Conservation (phyloP, 2,888 invertebrate species). For the Mythimna loreyi region DNA sequence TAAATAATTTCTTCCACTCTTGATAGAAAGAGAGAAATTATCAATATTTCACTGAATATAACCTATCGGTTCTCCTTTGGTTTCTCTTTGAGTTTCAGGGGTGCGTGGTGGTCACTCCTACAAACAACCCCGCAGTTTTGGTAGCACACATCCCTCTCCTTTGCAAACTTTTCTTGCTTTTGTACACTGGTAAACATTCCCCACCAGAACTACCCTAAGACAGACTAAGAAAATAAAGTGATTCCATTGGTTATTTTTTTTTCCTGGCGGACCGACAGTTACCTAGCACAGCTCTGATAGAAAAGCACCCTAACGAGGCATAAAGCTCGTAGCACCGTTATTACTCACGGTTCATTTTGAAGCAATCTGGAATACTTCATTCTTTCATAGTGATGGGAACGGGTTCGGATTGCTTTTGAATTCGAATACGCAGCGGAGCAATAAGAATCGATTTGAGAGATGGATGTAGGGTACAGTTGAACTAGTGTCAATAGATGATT, state of each 20-base stretch:
- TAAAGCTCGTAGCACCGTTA: slow-evolving; percentile 67
- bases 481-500: slow-evolving; percentile 32
- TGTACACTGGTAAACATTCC: no score
- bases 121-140: no score
- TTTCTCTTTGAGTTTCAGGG: no score
- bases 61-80: no score
- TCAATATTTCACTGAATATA: no score
- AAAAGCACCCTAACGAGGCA: slow-evolving; percentile 61
- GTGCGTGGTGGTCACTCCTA: no score
- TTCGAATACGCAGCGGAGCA: slow-evolving; percentile 41
- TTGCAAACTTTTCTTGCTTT: no score
- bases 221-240: not conserved
- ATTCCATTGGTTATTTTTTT: not conserved
- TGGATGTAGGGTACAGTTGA: slow-evolving; percentile 30
- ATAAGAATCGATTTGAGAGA: slow-evolving; percentile 39
- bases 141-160: no score
- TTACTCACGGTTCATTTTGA: slow-evolving; percentile 74
- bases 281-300: not conserved
- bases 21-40: no score
- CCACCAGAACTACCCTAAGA: no score
- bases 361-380: slow-evolving; percentile 74
- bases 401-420: slow-evolving; percentile 47
- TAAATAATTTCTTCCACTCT: no score
- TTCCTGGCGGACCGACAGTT: not conserved
- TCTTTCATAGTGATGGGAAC: slow-evolving; percentile 59